Evolutionary conservation across 2,113 vertebrate species (phyloP).

Genomic region (Martes martes): DNA sequence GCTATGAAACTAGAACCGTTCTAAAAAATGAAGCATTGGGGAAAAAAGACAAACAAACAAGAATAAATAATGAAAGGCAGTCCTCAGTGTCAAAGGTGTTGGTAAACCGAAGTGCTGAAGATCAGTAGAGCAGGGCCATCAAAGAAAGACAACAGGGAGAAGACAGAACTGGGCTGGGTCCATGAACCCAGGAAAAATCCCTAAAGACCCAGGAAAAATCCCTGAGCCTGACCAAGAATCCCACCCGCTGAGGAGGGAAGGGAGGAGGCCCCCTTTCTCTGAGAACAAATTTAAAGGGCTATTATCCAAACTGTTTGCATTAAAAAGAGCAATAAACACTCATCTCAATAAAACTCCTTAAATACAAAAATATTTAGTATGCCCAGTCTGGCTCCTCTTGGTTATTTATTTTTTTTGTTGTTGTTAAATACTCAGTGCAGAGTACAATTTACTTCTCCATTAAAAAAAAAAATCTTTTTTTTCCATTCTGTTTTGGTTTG

Average conservation of each 20-base stretch:
- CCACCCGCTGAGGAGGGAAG: neutral
- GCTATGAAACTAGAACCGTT: neutral
- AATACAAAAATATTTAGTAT: conserved; percentile 70
- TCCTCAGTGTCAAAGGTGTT: neutral
- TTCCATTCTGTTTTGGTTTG: conserved; percentile 88
- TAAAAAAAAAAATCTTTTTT: conserved; percentile 49
- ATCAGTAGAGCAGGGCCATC: neutral
- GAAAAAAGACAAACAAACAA: neutral
- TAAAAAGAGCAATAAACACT: conserved; percentile 63
- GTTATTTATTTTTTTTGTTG: conserved; percentile 55
- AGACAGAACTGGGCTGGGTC: neutral
- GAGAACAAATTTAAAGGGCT: conserved; percentile 28
- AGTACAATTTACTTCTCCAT: conserved; percentile 79
- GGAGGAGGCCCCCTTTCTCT: neutral
- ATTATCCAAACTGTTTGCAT: conserved; percentile 53
- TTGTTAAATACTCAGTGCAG: conserved; percentile 72
- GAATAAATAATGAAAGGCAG: neutral
- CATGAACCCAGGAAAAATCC: neutral
- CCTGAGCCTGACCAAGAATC: neutral
- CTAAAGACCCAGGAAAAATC: neutral
- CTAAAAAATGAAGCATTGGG: neutral
- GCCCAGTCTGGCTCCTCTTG: conserved; percentile 45
- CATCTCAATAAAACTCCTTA: conserved; percentile 63
- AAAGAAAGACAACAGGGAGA: neutral
- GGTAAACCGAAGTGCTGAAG: neutral